Evolutionary conservation across 2,797 vertebrate species (phyloP).

Genomic region (Pachyuromys duprasi): DNA sequence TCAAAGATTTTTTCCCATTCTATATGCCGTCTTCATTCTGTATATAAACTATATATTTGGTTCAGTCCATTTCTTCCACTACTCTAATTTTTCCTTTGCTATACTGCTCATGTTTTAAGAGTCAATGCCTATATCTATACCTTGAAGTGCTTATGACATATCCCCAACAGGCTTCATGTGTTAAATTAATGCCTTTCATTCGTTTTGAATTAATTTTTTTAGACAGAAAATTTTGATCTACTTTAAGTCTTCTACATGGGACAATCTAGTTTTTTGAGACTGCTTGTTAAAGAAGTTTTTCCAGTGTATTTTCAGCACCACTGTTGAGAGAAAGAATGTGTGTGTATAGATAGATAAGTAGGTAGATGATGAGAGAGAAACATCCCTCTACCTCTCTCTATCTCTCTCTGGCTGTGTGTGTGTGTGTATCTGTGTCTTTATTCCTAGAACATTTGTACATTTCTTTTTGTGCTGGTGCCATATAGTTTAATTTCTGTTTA

Average conservation of each 20-base stretch:
- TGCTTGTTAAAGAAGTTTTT: background rate
- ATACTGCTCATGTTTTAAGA: background rate
- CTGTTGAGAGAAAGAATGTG: too few species aligned
- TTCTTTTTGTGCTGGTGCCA: too few species aligned
- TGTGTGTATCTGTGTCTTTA: too few species aligned
- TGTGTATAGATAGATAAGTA: too few species aligned
- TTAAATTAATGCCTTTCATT: background rate
- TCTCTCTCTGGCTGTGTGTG: too few species aligned
- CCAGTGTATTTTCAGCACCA: too few species aligned
- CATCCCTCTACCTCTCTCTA: too few species aligned
- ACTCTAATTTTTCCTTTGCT: background rate
- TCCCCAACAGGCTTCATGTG: background rate
- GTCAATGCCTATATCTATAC: background rate
- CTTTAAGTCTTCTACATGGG: background rate
- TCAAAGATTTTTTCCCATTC: background rate
- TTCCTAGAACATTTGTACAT: too few species aligned
- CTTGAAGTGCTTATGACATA: background rate
- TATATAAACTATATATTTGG: background rate
- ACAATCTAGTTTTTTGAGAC: background rate
- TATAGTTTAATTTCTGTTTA: too few species aligned
- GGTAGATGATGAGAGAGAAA: too few species aligned
- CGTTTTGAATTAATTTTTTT: background rate
- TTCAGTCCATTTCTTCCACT: background rate
- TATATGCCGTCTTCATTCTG: background rate
- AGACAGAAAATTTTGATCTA: background rate